Percentiles rank a stretch among this genome's conserved stretches.
Evolutionary conservation across 2,888 invertebrate genomes (phyloP).

Genomic region (Amiota communis): DNA sequence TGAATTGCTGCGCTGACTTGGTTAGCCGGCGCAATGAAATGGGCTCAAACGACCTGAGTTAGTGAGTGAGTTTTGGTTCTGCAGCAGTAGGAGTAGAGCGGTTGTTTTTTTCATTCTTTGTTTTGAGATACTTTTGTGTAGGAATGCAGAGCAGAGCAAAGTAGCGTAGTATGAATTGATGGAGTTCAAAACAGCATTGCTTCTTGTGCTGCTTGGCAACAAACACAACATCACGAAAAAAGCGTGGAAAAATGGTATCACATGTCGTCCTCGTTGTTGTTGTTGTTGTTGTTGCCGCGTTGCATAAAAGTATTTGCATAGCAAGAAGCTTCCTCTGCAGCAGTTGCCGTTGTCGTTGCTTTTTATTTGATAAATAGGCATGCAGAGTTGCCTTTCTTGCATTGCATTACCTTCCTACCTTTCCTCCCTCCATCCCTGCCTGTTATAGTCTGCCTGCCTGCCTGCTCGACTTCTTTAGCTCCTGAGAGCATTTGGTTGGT

Average conservation of each 20-base stretch:
- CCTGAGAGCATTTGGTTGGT: constrained; percentile 37
- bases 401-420: too few species aligned
- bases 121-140: constrained; percentile 11
- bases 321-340: constrained; percentile 38
- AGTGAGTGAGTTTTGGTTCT: too few species aligned
- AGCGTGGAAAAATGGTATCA: constrained; percentile 59
- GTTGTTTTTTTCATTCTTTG: constrained; percentile 34
- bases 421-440: not conserved
- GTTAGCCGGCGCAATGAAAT: too few species aligned
- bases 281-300: constrained; percentile 31
- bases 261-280: constrained; percentile 50
- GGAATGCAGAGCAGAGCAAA: constrained; percentile 53
- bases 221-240: not conserved
- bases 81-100: constrained; percentile 13
- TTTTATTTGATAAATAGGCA: constrained; percentile 38
- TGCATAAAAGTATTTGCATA: constrained; percentile 52
- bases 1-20: too few species aligned
- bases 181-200: constrained; percentile 24
- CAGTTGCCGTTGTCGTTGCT: constrained; percentile 36
- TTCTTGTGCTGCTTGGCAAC: constrained; percentile 10
- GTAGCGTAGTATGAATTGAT: constrained; percentile 54
- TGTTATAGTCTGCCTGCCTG: constrained; percentile 29
- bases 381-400: constrained; percentile 19
- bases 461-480: constrained; percentile 43
- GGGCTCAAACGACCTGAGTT: too few species aligned